These are phyloP conservation scores for Hartigia nigra DNA, from an alignment of 2,888 invertebrate species.

Conservation along the genomic window DNA sequence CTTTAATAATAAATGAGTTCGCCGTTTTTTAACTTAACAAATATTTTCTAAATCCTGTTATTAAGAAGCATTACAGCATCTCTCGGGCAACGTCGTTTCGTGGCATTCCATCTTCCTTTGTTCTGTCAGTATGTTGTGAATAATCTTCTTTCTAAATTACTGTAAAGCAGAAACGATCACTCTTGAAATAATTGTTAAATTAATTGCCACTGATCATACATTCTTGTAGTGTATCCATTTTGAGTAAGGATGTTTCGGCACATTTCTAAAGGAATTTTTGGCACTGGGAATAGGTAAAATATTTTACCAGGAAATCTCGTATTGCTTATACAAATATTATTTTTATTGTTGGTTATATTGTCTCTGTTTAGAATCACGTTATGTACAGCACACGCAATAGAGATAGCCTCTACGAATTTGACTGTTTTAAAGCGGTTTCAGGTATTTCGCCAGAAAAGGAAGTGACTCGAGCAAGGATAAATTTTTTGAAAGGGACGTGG, in stretches of 20 bases:
- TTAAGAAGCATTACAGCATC: no score
- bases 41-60: no score
- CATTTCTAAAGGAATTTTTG: constrained; percentile 15
- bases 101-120: no score
- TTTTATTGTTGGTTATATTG: constrained; percentile 3
- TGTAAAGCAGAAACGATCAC: neutral
- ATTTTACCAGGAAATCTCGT: neutral
- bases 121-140: no score
- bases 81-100: no score
- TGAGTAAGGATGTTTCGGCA: constrained; percentile 28
- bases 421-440: constrained; percentile 2
- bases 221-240: neutral
- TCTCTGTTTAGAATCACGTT: neutral
- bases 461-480: constrained; percentile 33
- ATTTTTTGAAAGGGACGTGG: constrained; percentile 33
- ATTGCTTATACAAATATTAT: neutral
- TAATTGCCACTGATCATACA: neutral
- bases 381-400: neutral
- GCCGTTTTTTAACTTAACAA: no score
- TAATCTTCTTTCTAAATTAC: constrained; percentile 5
- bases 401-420: neutral
- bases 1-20: no score
- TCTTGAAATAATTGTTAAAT: constrained; percentile 4
- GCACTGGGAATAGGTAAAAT: constrained; percentile 18
- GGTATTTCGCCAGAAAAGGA: constrained; percentile 28